A percentile compares a stretch with the other conserved stretches of the same genome.
Evolutionary conservation across 2,797 vertebrate genomes (phyloP).

Genomic region (Malacoctenus gilli): DNA sequence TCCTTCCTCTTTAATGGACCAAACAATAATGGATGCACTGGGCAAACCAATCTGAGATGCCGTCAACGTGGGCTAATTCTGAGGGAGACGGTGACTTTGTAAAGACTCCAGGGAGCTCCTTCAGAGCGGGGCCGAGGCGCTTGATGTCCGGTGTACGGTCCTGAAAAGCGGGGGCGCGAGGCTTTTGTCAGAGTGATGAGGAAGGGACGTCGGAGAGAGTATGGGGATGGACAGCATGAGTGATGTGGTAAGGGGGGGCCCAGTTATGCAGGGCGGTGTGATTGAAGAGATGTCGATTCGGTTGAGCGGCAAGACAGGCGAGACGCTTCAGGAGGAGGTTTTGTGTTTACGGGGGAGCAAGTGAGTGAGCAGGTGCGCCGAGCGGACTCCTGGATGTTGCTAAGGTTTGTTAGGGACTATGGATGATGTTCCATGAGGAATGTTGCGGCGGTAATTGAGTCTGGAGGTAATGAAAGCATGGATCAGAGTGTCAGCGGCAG

Average conservation of each 20-base stretch:
- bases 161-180: neutral
- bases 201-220: neutral
- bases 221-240: neutral
- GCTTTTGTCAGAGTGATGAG: neutral
- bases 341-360: neutral
- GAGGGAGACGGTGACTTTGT: neutral
- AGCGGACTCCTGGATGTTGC: neutral
- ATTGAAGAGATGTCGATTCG: neutral
- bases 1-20: too few species aligned
- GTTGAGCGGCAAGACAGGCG: neutral
- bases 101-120: neutral
- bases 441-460: conserved; percentile 6
- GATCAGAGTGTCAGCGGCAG: conserved; percentile 10
- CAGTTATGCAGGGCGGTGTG: conserved; percentile 3
- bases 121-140: neutral
- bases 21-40: too few species aligned
- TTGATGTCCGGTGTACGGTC: neutral
- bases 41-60: too few species aligned
- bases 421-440: conserved; percentile 5
- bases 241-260: neutral
- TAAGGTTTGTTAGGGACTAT: conserved; percentile 8
- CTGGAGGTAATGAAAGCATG: conserved; percentile 16
- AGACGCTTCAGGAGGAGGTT: neutral
- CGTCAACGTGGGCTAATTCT: too few species aligned
- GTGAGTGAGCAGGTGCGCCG: conserved; percentile 1